These are phyloP conservation scores for Chascanopsetta lugubris DNA, from an alignment of 2,113 vertebrate species.

Conservation along the genomic window DNA sequence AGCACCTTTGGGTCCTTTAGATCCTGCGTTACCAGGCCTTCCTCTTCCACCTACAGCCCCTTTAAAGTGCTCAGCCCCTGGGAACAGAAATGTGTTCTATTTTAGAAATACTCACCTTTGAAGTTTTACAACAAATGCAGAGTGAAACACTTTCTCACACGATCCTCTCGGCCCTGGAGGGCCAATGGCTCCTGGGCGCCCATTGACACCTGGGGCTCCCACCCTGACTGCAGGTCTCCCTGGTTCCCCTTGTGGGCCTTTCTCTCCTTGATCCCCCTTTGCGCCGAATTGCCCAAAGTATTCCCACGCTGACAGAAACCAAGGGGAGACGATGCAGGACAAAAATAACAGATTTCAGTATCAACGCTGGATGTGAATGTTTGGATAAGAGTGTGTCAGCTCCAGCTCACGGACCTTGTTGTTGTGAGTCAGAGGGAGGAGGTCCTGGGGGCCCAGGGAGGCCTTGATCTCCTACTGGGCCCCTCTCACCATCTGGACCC, in stretches of 20 bases:
- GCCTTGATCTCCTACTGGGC: conserved; percentile 72
- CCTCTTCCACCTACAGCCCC: conserved; percentile 65
- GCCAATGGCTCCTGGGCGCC: conserved; percentile 62
- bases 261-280: conserved; percentile 68
- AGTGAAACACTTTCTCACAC: conserved; percentile 66
- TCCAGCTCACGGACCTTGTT: conserved; percentile 57
- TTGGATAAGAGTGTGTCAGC: not conserved
- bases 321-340: not conserved
- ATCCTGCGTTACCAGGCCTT: conserved; percentile 68
- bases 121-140: not conserved
- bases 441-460: conserved; percentile 63
- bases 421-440: conserved; percentile 41
- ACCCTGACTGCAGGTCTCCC: conserved; percentile 63
- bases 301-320: conserved; percentile 41
- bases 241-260: conserved; percentile 69
- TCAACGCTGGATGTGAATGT: not conserved
- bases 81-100: conserved; percentile 23
- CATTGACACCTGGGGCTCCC: conserved; percentile 65
- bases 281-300: conserved; percentile 64
- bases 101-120: not conserved
- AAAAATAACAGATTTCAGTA: too few relatives aligned
- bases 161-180: conserved; percentile 70
- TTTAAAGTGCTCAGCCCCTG: conserved; percentile 68
- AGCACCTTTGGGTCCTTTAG: conserved; percentile 77
- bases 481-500: conserved; percentile 70